Percentiles rank a stretch among this genome's conserved stretches.
phyloP scores from a whole-genome alignment of 2,113 vertebrate genomes.

The Dendrocopos noguchii region DNA sequence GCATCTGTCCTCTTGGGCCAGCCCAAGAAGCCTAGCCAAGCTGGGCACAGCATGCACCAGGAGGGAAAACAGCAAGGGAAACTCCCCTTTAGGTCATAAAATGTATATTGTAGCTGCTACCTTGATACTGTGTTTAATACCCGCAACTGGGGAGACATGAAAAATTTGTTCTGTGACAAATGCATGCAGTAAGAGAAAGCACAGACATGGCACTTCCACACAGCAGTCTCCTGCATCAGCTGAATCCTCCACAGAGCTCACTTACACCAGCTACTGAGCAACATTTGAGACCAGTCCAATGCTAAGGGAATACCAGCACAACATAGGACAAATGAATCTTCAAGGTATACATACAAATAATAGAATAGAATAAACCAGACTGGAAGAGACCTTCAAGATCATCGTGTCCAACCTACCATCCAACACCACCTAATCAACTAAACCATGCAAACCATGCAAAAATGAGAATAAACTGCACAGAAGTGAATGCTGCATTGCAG shows the following conservation, averaged over 20 bases:
- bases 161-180: neutral
- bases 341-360: too few species aligned
- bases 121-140: neutral
- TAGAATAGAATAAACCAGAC: too few species aligned
- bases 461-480: neutral
- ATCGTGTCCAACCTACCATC: too few species aligned
- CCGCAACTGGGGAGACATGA: neutral
- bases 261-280: neutral
- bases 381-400: too few species aligned
- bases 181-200: neutral
- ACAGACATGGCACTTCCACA: neutral
- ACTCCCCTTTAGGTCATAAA: neutral
- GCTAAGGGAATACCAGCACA: neutral
- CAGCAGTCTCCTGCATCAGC: neutral
- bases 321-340: neutral
- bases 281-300: neutral
- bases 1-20: neutral
- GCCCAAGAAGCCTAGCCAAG: neutral
- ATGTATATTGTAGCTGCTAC: neutral
- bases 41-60: neutral
- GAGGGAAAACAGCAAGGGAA: neutral
- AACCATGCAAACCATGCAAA: too few species aligned
- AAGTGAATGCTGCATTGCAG: neutral
- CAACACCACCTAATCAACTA: too few species aligned
- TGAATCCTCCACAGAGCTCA: neutral